Evolutionary conservation across 2,113 vertebrate species (phyloP), one percentile per base, ranked within the genome.

Genomic region (Nothocercus nigrocapillus): DNA sequence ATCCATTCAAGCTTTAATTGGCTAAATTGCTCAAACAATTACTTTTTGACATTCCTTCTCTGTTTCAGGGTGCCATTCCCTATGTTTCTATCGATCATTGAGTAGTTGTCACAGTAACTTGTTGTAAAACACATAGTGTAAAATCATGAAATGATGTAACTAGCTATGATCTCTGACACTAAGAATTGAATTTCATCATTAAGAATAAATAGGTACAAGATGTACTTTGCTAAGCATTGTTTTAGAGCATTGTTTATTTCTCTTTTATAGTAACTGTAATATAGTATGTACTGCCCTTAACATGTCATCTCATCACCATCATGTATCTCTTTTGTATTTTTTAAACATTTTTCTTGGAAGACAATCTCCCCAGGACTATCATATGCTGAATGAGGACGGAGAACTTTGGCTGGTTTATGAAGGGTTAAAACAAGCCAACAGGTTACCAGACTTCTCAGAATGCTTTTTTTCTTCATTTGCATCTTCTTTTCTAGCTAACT

Each of bases 351-450:
- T 97, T 96, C 94, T 95, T 98, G 98, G 98, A 98, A 99, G 99
- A 98, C 98, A 98, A 88, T 98, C 98, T 91, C 97, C 98, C 97
- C 98, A 99, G 98, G 99, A 99, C 98, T 98, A 95, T 98, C 99
- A 98, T 98, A 95, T 98, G 97, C 97, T 99, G 99, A 99, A 99
- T 98, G 99, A 99, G 98, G 99, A 99, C 76, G 99, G 99, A 98
- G 99, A 99, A 97, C 99, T 99, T 97, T 99, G 99, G 99, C 98
- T 99, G 99, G 99, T 98, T 98, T 99, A 99, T 99, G 98, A 99
- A 99, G 99, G 99, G 98, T 99, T 99, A 98, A 99, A 99, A 98
- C 98, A 99, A 98, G 98, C 99, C 98, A 99, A 99, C 99, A 99
- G 99, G 99, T 99, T 99, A 98, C 94, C 85, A 97, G 92, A 98